Evolutionary conservation across 2,888 invertebrate genomes (phyloP), one percentile per base, ranked within the genome.

Genomic region (Aleiodes alternator): DNA sequence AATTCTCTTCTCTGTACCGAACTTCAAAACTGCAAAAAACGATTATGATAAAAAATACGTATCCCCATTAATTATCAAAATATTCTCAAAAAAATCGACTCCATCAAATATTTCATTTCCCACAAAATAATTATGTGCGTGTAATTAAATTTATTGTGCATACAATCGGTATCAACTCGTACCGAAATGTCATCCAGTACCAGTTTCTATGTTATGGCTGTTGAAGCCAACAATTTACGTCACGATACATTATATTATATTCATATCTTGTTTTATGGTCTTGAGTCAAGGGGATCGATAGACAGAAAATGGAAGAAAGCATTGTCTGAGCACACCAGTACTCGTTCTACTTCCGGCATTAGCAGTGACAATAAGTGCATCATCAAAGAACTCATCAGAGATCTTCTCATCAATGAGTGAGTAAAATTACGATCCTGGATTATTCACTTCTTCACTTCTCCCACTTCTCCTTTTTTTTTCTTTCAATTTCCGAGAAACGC

Each of bases 121-220:
- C 0, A 8, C 9, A 9, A 38, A 64, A 23, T 64, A 29, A 64
- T 64, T 64, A 43, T 3, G 64, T 43, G 16, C 43, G 23, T 64
- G 14, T 48, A 48, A 43, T 43, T 12, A 6, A 43, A 64, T 4
- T 64, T 9, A 23, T 16, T 16, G 64, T n/a, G 3, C 16, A 64
- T 8, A 0, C 23, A 55, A 51, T 34, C 38, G 34, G 72, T 59
- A 51, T 64, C 73, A 72, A 68, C 4, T 51, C 29, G 29, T 29
- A 29, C 79, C 73, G 78, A 68, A 66, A 82, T 82, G 84, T 83
- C 81, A 82, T 78, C 75, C 78, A 64, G 82, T 84, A 73, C 82
- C 82, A 61, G 12, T 11, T 14, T 31, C 4, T 31, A 23, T 51
- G 23, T 68, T 50, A 66, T 66, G 75, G 74, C 34, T 74, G 59